phyloP scores from a whole-genome alignment of 2,113 vertebrate species.

The Indicator indicator region DNA sequence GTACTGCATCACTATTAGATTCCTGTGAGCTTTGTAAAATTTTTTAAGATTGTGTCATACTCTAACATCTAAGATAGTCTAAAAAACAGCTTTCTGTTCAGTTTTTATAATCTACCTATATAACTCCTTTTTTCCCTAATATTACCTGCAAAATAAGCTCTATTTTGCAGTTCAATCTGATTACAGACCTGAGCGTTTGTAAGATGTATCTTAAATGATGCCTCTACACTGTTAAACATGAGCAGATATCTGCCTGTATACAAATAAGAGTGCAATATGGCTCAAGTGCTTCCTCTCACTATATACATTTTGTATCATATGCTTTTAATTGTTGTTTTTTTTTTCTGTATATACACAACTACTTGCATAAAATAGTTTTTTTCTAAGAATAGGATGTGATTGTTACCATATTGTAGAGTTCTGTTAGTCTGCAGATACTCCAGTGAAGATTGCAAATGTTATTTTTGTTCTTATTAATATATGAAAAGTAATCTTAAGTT shows the following conservation, averaged over 20 bases:
- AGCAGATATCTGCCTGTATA: accelerated
- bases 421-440: background rate
- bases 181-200: background rate
- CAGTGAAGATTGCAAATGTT: background rate
- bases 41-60: background rate
- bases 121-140: background rate
- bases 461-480: background rate
- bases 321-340: background rate
- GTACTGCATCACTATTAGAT: background rate
- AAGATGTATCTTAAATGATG: background rate
- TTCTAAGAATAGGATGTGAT: background rate
- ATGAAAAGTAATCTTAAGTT: conserved; percentile 49
- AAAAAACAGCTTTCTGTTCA: background rate
- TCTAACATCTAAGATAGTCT: background rate
- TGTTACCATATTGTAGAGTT: background rate
- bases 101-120: background rate
- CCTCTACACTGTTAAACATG: background rate
- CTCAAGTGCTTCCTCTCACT: background rate
- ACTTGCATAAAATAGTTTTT: background rate
- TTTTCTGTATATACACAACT: background rate
- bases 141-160: background rate
- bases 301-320: background rate
- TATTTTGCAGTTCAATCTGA: background rate
- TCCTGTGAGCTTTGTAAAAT: background rate
- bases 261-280: background rate